Base-by-base conservation (phyloP, 1,140 invertebrate species). In the Palaemon carinicauda region DNA sequence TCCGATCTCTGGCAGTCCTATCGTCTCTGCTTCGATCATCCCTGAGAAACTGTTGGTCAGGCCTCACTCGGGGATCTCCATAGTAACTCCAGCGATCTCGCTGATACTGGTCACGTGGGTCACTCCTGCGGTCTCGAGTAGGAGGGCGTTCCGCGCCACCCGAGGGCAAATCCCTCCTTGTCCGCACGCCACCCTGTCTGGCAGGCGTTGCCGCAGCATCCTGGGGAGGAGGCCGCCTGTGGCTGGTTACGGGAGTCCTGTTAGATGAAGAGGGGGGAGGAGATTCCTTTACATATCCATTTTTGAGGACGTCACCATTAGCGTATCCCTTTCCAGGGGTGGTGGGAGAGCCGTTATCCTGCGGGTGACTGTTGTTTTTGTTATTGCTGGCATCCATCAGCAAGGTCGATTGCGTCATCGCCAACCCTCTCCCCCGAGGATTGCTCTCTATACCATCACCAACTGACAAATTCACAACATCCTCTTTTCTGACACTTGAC, bases 351-450 rank as follows among this genome's bases (percentile, higher is more conserved):
- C 41, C 41, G 41, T 41, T 41, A 41, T 41, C 41, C 31, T 83
- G 73, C 10, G 27, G 21, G 0, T 60, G 15, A 5, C 10, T 52
- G 60, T 73, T 82, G 69, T 73, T 51, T 1, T 10, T 60, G 29
- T 53, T 54, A 7, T 54, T 60, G 12, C 24, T 54, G 73, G 52
- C 74, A 60, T 19, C 54, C 33, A 65, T 80, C 84, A 86, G 84
- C 84, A 80, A 77, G 51, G 51, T 14, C n/a, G 77, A 69, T 86
- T 86, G 84, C 84, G 78, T 86, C 84, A 86, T 80, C 74, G 56
- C 1, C 7, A 31, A 3, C 41, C 41, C 41, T 41, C 41, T 41
- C 41, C 41, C 41, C 1, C 7, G 41, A 12, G 41, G 41, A 41
- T 12, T 41, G 5, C 41, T 41, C 1, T 12, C 5, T 7, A 41